Base-by-base conservation (phyloP, 2,113 vertebrate genomes). In the Etheostoma cragini region DNA sequence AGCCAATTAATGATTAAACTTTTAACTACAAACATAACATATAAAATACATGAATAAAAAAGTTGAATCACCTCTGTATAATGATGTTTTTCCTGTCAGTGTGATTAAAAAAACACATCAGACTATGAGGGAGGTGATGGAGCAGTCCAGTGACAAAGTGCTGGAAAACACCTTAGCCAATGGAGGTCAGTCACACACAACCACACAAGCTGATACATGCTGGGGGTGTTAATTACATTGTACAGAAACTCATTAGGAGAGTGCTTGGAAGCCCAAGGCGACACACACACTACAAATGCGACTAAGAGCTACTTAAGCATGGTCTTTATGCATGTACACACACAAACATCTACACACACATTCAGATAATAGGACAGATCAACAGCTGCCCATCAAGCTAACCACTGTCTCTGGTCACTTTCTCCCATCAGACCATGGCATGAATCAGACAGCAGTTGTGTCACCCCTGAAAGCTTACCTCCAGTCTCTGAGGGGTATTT, bases 91-190 rank as follows among this genome's bases (percentile, higher is more conserved):
- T 57, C 26, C 17, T 24, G 1, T 70, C 86, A 99, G 98, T 24
- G 77, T 99, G 74, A 96, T 98, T 74, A 96, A 94, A 92, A 97
- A 95, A 92, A 96, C 96, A 80, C 94, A 94, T 38, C 97, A 98
- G 91, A 96, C 96, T 72, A 95, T 98, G 93, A 95, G 92, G 85
- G 97, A 98, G 71, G 95, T 98, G 83, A 96, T 98, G 95, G 96
- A 98, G 80, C 96, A 96, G 33, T 93, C 96, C n/a, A 91, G 93
- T 90, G 96, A 97, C 68, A 98, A 97, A 92, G 93, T 96, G 50
- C 94, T 96, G 80, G 97, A 98, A 94, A 98, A 97, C 64, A 86
- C 95, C 47, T 88, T 96, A 84, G 96, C 95, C 74, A 97, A 96
- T 49, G 96, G 97, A 96, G 97, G 98, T 98, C 93, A 92, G 95